Base-by-base conservation (phyloP, 2,888 invertebrate species). In the Abscondita cerata region DNA sequence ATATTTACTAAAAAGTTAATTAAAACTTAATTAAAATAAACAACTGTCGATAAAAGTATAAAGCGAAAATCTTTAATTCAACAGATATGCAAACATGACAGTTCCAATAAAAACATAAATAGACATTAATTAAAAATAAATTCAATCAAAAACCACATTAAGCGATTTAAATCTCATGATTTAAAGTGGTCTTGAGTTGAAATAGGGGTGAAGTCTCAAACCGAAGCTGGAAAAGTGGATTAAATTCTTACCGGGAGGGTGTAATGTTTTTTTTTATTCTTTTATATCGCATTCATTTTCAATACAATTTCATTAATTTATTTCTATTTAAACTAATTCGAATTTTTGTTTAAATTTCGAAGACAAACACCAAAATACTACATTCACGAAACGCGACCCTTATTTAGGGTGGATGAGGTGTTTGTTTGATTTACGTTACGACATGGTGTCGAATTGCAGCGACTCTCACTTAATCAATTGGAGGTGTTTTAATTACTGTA, bases 111-210 rank as follows among this genome's bases (percentile, higher is more conserved):
- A 53, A 66, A 64, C 65, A 66, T 67, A 71, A 71, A 70, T 67
- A 70, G 71, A 68, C 71, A 70, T 72, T 72, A 71, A 72, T 72
- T 72, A 71, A 70, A 71, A 72, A 71, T 70, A 71, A 71, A 72
- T 70, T 68, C 71, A 68, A 70, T 70, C 71, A 67, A 71, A 71
- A 69, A 68, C 69, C 70, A 55, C 59, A 63, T 52, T 59, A 66
- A 62, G 58, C 62, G 63, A 62, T 65, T 67, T 60, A 63, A 64
- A 66, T 64, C 62, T 52, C 36, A 47, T 58, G 47, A 44, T 56
- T 59, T 50, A 33, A 56, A 59, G 66, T 62, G 64, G 48, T 62
- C 57, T 64, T 53, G 62, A 59, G 44, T 55, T 57, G 58, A 58
- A 66, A 54, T 53, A 52, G 59, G 64, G 64, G 66, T 58, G 64